Evolutionary conservation across 1,140 invertebrate genomes (phyloP).

Genomic region (Drosophila triauraria): DNA sequence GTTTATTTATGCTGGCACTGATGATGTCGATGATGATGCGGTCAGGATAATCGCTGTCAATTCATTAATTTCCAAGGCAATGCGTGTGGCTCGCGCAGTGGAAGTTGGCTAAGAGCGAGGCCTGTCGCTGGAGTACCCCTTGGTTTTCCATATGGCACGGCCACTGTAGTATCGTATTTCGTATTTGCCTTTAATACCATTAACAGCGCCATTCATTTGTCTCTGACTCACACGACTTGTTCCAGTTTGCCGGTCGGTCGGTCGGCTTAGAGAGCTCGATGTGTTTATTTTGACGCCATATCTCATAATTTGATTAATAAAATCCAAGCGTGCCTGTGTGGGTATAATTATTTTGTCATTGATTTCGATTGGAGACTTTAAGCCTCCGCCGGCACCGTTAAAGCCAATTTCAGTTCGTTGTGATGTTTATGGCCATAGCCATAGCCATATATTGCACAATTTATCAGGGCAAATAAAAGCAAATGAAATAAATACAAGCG

Average conservation of each 20-base stretch:
- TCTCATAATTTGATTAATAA: conserved; percentile 80
- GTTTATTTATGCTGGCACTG: conserved; percentile 72
- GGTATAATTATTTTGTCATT: conserved; percentile 68
- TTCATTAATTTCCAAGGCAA: conserved; percentile 73
- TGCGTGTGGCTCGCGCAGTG: conserved; percentile 33
- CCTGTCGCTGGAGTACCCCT: too few relatives aligned
- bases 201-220: conserved; percentile 72
- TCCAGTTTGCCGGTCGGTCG: conserved; percentile 29
- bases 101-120: not conserved
- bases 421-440: conserved; percentile 57
- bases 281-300: conserved; percentile 81
- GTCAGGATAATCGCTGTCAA: conserved; percentile 73
- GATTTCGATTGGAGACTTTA: conserved; percentile 51
- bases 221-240: conserved; percentile 62
- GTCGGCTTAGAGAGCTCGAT: conserved; percentile 38
- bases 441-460: conserved; percentile 76
- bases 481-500: conserved; percentile 77
- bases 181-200: conserved; percentile 80
- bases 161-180: conserved; percentile 40
- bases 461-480: conserved; percentile 80
- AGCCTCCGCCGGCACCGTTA: conserved; percentile 49
- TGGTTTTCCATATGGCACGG: not conserved
- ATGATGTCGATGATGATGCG: conserved; percentile 67
- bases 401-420: conserved; percentile 63
- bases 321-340: conserved; percentile 20